A percentile compares a stretch with the other conserved stretches of the same genome.
Conservation (phyloP, 2,113 vertebrate species). For the Dasyprocta punctata region DNA sequence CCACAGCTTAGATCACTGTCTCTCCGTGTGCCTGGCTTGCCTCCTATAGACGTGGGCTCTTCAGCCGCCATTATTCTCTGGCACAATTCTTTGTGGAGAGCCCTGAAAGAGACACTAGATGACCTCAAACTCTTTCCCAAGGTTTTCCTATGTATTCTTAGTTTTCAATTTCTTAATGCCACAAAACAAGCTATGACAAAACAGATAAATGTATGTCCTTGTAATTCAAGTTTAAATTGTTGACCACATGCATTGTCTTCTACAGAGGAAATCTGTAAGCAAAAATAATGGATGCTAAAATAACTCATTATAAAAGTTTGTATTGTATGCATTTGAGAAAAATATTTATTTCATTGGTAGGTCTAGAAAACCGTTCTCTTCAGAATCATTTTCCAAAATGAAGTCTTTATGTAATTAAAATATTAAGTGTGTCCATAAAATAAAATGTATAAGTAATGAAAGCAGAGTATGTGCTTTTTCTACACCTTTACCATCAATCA, state of each 20-base stretch:
- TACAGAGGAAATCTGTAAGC: neutral
- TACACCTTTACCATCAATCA: accelerated
- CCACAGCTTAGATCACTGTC: no score
- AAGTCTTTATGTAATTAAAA: neutral
- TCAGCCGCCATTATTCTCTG: neutral
- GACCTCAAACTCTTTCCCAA: neutral
- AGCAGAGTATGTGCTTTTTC: no score
- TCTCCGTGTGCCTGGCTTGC: accelerated
- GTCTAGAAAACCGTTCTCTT: neutral
- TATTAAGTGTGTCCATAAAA: neutral
- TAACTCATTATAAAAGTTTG: neutral
- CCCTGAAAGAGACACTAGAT: neutral
- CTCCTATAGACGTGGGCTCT: accelerated
- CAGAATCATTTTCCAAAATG: neutral
- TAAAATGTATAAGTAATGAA: neutral
- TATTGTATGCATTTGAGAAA: neutral
- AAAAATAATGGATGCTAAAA: neutral
- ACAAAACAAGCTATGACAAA: neutral
- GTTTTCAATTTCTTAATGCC: neutral
- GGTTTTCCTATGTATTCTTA: neutral
- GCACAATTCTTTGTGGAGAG: neutral
- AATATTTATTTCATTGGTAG: neutral
- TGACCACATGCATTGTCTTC: neutral
- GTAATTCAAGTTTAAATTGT: neutral
- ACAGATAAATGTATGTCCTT: neutral